Conservation (phyloP, 2,113 vertebrate species). For the Phasianus colchicus region DNA sequence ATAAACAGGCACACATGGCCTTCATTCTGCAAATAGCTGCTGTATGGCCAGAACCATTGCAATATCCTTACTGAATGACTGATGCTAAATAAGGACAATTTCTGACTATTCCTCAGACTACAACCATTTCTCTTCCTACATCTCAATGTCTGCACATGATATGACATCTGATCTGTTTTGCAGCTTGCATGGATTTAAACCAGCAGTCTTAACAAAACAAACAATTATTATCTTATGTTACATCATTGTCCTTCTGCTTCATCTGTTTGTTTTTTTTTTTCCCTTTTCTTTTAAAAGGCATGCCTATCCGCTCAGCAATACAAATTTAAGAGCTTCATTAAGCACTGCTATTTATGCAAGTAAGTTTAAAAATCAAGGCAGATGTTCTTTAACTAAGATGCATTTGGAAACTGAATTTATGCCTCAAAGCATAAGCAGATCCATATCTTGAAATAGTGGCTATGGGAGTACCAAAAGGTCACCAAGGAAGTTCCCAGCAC, state of each 20-base stretch:
- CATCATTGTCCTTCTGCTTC: too few relatives aligned
- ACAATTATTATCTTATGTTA: not conserved
- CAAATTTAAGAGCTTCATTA: not conserved
- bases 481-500: not conserved
- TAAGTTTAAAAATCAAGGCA: not conserved
- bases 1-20: rapidly evolving
- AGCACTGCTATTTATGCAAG: not conserved
- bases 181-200: not conserved
- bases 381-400: not conserved
- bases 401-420: not conserved
- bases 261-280: too few relatives aligned
- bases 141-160: not conserved
- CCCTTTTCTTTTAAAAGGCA: not conserved
- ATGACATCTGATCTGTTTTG: not conserved
- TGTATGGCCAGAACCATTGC: rapidly evolving
- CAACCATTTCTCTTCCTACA: not conserved
- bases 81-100: not conserved
- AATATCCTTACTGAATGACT: not conserved
- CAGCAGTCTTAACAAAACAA: not conserved
- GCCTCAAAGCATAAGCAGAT: not conserved
- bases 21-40: not conserved
- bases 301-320: not conserved
- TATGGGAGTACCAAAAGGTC: not conserved
- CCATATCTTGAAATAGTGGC: not conserved
- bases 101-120: not conserved